Percentiles rank a stretch among this genome's conserved stretches.
Conservation (phyloP, 2,797 vertebrate genomes). For the Oryzias dopingdopingensis region DNA sequence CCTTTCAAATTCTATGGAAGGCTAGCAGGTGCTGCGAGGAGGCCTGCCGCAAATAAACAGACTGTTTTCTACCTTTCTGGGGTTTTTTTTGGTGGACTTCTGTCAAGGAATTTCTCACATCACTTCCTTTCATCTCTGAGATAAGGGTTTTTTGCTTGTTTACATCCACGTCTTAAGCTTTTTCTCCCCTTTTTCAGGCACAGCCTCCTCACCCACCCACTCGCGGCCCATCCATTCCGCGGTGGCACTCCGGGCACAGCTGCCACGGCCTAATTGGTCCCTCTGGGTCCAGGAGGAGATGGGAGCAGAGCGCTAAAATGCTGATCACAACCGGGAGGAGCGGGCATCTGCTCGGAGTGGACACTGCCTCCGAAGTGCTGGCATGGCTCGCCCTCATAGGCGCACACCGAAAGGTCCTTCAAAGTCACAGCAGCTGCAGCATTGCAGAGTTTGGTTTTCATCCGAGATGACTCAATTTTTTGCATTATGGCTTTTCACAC, state of each 20-base stretch:
- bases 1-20: conserved; percentile 32
- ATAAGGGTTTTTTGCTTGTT: not conserved
- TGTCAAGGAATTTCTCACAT: not conserved
- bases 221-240: conserved; percentile 30
- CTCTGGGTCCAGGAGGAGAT: conserved; percentile 63
- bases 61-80: not conserved
- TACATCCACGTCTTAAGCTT: not conserved
- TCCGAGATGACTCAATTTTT: too few species aligned
- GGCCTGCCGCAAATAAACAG: conserved; percentile 29
- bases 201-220: conserved; percentile 33
- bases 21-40: conserved; percentile 43
- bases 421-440: conserved; percentile 48
- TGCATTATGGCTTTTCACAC: too few species aligned
- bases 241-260: conserved; percentile 65
- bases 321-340: conserved; percentile 57
- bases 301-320: conserved; percentile 49
- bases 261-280: conserved; percentile 78
- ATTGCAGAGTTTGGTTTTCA: too few species aligned
- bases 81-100: not conserved
- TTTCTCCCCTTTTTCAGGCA: conserved; percentile 28
- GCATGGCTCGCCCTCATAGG: conserved; percentile 27
- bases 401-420: conserved; percentile 55
- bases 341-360: conserved; percentile 69
- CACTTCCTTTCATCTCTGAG: not conserved
- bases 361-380: conserved; percentile 56